These are phyloP conservation scores for Sphenodon punctatus DNA, from an alignment of 2,797 vertebrate genomes.

Conservation along the genomic window DNA sequence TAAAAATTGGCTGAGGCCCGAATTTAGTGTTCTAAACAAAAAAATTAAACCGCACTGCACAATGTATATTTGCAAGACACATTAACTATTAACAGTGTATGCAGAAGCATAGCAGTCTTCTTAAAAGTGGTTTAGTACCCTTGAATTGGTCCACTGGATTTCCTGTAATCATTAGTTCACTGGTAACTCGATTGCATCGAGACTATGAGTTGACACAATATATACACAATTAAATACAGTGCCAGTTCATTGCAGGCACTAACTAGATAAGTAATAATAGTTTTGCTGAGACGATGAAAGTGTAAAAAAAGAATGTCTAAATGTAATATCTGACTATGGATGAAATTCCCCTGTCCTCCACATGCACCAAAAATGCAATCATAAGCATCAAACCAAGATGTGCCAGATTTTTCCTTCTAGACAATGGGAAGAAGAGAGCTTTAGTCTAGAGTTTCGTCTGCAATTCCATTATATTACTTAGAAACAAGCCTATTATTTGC, in stretches of 20 bases:
- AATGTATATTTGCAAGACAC: accelerated
- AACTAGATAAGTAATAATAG: no score
- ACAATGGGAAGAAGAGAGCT: accelerated
- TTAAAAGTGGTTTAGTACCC: neutral
- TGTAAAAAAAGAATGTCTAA: accelerated
- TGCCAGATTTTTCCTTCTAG: neutral
- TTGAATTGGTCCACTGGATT: no score
- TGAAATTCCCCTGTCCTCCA: neutral
- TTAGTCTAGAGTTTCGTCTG: no score
- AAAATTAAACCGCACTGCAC: neutral
- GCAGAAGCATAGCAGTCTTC: accelerated
- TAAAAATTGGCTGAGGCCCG: neutral
- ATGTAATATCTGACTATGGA: neutral
- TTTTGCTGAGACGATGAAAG: neutral
- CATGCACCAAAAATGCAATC: neutral
- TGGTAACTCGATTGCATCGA: no score
- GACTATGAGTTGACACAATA: no score
- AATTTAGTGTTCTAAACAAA: neutral
- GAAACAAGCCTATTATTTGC: neutral
- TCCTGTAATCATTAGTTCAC: no score
- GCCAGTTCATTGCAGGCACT: no score
- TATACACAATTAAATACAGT: no score
- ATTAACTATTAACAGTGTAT: accelerated
- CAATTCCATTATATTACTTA: neutral
- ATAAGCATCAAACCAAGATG: neutral